Evolutionary conservation across 2,888 invertebrate species (phyloP).

Genomic region (Drosophila eohydei): DNA sequence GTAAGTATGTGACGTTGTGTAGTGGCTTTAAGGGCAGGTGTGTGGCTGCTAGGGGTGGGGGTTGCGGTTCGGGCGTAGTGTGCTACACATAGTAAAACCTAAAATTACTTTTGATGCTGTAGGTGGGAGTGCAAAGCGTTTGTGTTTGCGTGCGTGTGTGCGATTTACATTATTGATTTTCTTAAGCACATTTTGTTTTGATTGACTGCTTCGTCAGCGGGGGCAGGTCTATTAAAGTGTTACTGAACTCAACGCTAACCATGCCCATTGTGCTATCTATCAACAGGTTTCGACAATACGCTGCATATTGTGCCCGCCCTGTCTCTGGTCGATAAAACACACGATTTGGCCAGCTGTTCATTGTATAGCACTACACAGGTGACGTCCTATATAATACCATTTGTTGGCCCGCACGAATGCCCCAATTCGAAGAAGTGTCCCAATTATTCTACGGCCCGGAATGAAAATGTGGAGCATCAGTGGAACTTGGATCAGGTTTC

Average conservation of each 20-base stretch:
- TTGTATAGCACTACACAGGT: slow-evolving; percentile 83
- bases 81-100: slow-evolving; percentile 38
- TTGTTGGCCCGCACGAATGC: slow-evolving; percentile 85
- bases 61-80: background rate
- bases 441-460: slow-evolving; percentile 69
- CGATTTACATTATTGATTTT: slow-evolving; percentile 72
- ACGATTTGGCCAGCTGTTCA: slow-evolving; percentile 69
- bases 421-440: slow-evolving; percentile 85
- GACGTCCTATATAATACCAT: slow-evolving; percentile 85
- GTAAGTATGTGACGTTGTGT: slow-evolving; percentile 76
- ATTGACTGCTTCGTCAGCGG: slow-evolving; percentile 48
- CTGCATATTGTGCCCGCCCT: slow-evolving; percentile 84
- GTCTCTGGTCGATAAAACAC: slow-evolving; percentile 81
- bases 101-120: slow-evolving; percentile 61
- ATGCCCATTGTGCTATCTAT: slow-evolving; percentile 26
- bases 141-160: slow-evolving; percentile 43
- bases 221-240: slow-evolving; percentile 31
- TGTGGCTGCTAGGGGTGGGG: background rate
- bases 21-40: background rate
- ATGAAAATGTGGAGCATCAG: slow-evolving; percentile 28
- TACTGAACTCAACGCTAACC: slow-evolving; percentile 44
- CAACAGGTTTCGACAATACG: slow-evolving; percentile 85
- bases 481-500: slow-evolving; percentile 41
- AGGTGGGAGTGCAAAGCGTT: slow-evolving; percentile 16
- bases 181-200: slow-evolving; percentile 68